A percentile compares a stretch with the other conserved stretches of the same genome.
phyloP scores from a whole-genome alignment of 1,140 invertebrate species.

The Diabrotica virgifera region DNA sequence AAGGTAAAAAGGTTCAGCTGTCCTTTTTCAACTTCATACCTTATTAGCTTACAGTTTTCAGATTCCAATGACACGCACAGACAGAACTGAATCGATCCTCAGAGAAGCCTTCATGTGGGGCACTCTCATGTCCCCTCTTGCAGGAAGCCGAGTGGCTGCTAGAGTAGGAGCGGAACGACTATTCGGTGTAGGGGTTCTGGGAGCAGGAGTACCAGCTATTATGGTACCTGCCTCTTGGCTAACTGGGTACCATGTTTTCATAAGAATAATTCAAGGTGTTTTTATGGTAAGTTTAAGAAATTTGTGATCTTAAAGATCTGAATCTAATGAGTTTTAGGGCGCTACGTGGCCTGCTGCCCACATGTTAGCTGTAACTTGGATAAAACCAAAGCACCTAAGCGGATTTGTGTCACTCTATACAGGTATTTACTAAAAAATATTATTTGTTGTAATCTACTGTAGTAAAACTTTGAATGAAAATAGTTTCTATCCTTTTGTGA shows the following conservation, averaged over 20 bases:
- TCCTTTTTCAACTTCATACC: no score
- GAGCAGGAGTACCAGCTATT: conserved; percentile 53
- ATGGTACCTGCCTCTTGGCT: conserved; percentile 59
- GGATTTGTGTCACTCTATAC: conserved; percentile 59
- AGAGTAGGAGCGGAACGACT: conserved; percentile 56
- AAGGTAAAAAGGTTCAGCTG: no score
- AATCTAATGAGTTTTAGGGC: conserved; percentile 45
- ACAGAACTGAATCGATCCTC: conserved; percentile 55
- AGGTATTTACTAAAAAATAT: conserved; percentile 44
- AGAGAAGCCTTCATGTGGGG: conserved; percentile 59
- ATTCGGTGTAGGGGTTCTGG: conserved; percentile 55
- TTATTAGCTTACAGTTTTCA: conserved; percentile 22
- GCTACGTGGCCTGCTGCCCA: conserved; percentile 60
- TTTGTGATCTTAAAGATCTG: background rate
- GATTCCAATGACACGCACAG: conserved; percentile 53
- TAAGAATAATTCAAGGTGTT: conserved; percentile 56
- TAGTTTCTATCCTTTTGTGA: no score
- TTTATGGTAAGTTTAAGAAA: conserved; percentile 50
- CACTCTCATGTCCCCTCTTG: conserved; percentile 55
- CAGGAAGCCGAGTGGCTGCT: conserved; percentile 57
- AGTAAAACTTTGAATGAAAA: no score
- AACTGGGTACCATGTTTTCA: conserved; percentile 56
- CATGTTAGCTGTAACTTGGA: conserved; percentile 60
- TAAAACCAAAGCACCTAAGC: conserved; percentile 56
- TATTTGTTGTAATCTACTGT: no score